phyloP scores from a whole-genome alignment of 2,797 vertebrate species.

The Benthosema pterotum region DNA sequence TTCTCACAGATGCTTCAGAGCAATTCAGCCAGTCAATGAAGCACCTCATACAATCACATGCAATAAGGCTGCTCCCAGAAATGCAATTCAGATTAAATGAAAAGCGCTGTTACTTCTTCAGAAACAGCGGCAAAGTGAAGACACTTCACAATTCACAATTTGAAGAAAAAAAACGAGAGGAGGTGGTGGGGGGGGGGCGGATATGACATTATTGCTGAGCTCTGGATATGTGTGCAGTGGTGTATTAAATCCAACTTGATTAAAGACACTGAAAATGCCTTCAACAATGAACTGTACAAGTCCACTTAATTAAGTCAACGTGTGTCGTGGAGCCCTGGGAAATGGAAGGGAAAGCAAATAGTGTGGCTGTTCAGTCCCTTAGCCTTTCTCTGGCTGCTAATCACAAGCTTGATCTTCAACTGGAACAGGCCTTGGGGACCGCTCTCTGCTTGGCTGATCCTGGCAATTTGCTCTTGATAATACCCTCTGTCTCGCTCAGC shows the following conservation, averaged over 20 bases:
- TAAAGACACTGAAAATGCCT: conserved; percentile 73
- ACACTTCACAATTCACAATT: conserved; percentile 31
- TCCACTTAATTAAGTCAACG: conserved; percentile 81
- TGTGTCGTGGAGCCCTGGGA: conserved; percentile 68
- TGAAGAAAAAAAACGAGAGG: conserved; percentile 9
- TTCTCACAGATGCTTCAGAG: conserved; percentile 22
- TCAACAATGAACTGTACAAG: conserved; percentile 71
- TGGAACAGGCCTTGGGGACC: conserved; percentile 67
- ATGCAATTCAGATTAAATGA: conserved; percentile 19
- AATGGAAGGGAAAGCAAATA: conserved; percentile 76
- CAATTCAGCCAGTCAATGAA: conserved; percentile 53
- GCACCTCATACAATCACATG: conserved; percentile 33
- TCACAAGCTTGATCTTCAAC: conserved; percentile 74
- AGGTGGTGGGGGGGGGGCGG: too few species aligned
- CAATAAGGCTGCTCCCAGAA: conserved; percentile 16
- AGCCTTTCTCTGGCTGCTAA: conserved; percentile 70
- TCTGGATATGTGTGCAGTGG: conserved; percentile 62
- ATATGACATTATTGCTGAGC: conserved; percentile 57
- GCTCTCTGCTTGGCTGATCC: conserved; percentile 75
- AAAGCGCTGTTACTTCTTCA: conserved; percentile 11
- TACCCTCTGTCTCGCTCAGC: conserved; percentile 43
- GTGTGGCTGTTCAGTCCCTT: conserved; percentile 49
- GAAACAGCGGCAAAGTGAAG: conserved; percentile 32
- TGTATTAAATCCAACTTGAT: conserved; percentile 83
- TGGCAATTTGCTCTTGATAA: conserved; percentile 79